Percentiles rank a stretch among this genome's conserved stretches.
These are phyloP conservation scores for Stomatorhinus walkeri DNA, from an alignment of 2,797 vertebrate species.

Conservation along the genomic window DNA sequence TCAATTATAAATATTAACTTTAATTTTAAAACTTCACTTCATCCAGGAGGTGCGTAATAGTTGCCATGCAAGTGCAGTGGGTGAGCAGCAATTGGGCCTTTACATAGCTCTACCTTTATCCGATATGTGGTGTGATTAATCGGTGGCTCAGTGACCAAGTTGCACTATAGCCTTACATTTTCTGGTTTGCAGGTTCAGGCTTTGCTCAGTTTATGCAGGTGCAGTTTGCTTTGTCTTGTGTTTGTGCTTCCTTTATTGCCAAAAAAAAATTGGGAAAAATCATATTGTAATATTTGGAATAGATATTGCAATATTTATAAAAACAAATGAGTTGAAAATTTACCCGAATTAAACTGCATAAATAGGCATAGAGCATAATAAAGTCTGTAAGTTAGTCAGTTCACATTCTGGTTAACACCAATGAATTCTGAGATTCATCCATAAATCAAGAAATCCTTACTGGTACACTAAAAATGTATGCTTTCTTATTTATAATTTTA, in stretches of 20 bases:
- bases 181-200: neutral
- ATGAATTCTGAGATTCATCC: neutral
- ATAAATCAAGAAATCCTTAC: neutral
- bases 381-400: neutral
- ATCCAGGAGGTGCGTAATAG: neutral
- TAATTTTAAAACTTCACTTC: neutral
- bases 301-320: neutral
- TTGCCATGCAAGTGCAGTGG: neutral
- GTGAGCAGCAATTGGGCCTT: neutral
- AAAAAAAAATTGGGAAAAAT: neutral
- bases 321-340: neutral
- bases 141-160: neutral
- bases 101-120: neutral
- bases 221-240: neutral
- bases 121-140: neutral
- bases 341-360: neutral
- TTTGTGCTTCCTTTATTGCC: neutral
- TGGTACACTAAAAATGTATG: neutral
- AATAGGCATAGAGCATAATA: neutral
- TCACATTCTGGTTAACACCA: neutral
- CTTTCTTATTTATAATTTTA: neutral
- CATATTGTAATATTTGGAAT: neutral
- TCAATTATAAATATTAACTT: neutral
- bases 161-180: neutral
- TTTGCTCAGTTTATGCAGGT: neutral